Evolutionary conservation across 2,888 invertebrate species (phyloP).

Genomic region (Caenorhabditis panamensis): DNA sequence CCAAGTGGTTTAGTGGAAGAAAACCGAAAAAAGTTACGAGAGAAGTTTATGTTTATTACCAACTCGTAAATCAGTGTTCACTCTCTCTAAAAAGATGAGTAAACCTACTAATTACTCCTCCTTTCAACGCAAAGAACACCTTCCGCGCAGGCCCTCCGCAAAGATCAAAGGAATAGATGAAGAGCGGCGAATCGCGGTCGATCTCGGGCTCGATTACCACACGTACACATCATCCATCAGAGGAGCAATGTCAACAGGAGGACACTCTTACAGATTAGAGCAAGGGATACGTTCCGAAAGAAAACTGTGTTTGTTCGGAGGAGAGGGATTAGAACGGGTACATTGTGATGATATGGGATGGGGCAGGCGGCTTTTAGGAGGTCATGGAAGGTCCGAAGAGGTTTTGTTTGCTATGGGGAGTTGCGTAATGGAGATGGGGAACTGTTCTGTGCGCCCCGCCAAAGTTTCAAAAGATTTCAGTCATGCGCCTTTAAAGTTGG

Average conservation of each 20-base stretch:
- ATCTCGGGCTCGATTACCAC: slow-evolving; percentile 59
- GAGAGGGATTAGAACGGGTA: slow-evolving; percentile 5
- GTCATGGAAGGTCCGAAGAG: background rate
- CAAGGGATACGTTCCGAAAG: slow-evolving; percentile 23
- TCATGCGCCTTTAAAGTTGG: too few relatives aligned
- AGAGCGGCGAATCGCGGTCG: slow-evolving; percentile 6
- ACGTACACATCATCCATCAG: slow-evolving; percentile 55
- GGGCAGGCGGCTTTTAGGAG: background rate
- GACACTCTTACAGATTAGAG: slow-evolving; percentile 63
- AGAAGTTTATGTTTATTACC: slow-evolving; percentile 16
- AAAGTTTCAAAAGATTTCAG: too few relatives aligned
- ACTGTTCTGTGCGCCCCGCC: too few relatives aligned
- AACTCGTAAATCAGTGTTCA: slow-evolving; percentile 36
- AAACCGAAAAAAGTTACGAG: slow-evolving; percentile 7
- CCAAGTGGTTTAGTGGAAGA: background rate
- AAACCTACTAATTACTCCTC: background rate
- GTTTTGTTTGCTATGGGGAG: too few relatives aligned
- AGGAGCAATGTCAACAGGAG: slow-evolving; percentile 60
- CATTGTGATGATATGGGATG: slow-evolving; percentile 24
- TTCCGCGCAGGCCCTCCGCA: slow-evolving; percentile 30
- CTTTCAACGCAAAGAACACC: slow-evolving; percentile 24
- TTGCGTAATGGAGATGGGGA: too few relatives aligned
- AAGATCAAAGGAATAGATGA: slow-evolving; percentile 28
- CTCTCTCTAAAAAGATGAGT: background rate
- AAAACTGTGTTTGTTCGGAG: slow-evolving; percentile 23